phyloP scores from a whole-genome alignment of 2,113 vertebrate species.

The Nesogale talazaci region DNA sequence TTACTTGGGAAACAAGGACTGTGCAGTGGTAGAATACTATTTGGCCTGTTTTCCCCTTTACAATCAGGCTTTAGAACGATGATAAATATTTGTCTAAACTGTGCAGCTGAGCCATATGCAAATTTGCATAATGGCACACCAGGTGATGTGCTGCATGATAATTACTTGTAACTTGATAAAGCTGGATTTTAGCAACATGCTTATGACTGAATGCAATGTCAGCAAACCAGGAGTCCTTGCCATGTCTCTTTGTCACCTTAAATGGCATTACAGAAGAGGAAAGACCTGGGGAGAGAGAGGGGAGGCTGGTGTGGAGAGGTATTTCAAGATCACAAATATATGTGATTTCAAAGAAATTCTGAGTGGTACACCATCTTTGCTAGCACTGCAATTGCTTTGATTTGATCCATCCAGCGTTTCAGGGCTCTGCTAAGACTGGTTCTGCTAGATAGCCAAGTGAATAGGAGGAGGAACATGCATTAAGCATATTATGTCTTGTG shows the following conservation, averaged over 20 bases:
- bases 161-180: constrained; percentile 80
- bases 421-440: background rate
- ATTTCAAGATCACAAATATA: background rate
- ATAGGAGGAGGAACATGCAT: background rate
- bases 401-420: constrained; percentile 2
- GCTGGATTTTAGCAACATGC: constrained; percentile 54
- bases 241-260: constrained; percentile 48
- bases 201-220: constrained; percentile 54
- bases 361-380: background rate
- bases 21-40: constrained; percentile 66
- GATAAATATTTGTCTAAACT: constrained; percentile 87
- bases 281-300: constrained; percentile 4
- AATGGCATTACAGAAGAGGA: background rate
- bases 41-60: constrained; percentile 77
- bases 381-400: constrained; percentile 17
- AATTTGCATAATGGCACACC: constrained; percentile 85
- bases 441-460: background rate
- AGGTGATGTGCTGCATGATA: constrained; percentile 79
- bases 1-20: constrained; percentile 65
- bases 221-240: constrained; percentile 57
- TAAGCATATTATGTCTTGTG: background rate
- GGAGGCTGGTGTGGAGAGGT: constrained; percentile 5
- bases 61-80: constrained; percentile 80
- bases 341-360: background rate
- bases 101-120: constrained; percentile 79